Base-by-base conservation (phyloP, 2,888 invertebrate species). In the Lasioglossum oenotherae region DNA sequence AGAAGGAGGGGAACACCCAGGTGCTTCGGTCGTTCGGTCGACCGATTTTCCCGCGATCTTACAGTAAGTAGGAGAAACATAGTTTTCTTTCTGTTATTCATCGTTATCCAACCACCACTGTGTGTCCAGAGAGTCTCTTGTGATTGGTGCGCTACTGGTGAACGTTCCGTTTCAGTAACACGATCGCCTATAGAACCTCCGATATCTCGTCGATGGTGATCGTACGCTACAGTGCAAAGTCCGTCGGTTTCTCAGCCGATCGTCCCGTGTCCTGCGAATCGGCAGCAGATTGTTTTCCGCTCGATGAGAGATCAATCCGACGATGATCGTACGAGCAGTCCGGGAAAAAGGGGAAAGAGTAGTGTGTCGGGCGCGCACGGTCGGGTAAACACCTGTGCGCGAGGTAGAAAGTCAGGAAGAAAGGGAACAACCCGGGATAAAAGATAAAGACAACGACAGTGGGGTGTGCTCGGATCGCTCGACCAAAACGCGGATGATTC, bases 321-420 rank as follows among this genome's bases (percentile, higher is more conserved):
- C 74, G 78, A 76, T 64, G 85, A 84, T 86, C 75, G 83, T 81
- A 75, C 53, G 80, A 69, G 31, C 75, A 38, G 75, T 73, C 83
- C 78, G 74, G 81, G 85, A 10, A 69, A 69, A 82, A 83, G 81
- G 89, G 84, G 87, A 84, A 19, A 35, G 35, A 80, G 67, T 84
- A 72, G 84, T 87, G 89, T 84, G 90, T 88, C 80, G 89, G 85
- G 80, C 85, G 49, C 49, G 87, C 83, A 93, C 92, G 92, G 88
- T 93, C 84, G 91, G 90, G 81, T 93, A 91, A 91, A 92, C 91
- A 93, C 93, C 92, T 93, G 92, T 89, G 88, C 83, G 86, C 81
- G 87, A 86, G 86, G 87, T 89, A 87, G 87, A 76, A 80, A 82
- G 87, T 81, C 88, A 79, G 72, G 77, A 81, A 67, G 35, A 69